phyloP scores from a whole-genome alignment of 2,888 invertebrate species.

The Leucoma salicis region DNA sequence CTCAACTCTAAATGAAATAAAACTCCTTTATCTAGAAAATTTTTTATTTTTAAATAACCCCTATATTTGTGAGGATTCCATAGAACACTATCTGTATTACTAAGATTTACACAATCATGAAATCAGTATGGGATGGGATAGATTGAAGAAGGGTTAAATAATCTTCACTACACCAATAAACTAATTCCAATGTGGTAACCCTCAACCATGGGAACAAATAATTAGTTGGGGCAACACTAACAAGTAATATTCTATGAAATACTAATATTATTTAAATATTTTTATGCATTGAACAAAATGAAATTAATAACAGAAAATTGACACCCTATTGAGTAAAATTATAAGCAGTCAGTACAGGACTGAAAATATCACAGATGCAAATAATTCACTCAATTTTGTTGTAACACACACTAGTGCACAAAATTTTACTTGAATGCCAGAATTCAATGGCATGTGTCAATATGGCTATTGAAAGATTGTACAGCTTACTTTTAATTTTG shows the following conservation, averaged over 20 bases:
- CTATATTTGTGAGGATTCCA: conserved; percentile 30
- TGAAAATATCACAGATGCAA: conserved; percentile 78
- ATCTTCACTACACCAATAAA: conserved; percentile 36
- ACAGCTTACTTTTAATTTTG: conserved; percentile 26
- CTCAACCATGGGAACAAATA: conserved; percentile 72
- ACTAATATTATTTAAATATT: conserved; percentile 40
- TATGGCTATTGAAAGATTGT: conserved; percentile 17
- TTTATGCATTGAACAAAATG: conserved; percentile 42
- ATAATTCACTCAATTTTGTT: conserved; percentile 51
- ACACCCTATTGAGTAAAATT: conserved; percentile 50
- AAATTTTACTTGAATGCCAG: conserved; percentile 8
- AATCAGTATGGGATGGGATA: conserved; percentile 19
- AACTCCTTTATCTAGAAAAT: conserved; percentile 36
- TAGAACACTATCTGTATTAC: conserved; percentile 30
- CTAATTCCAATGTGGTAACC: conserved; percentile 29
- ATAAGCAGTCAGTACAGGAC: conserved; percentile 66
- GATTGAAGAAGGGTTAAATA: conserved; percentile 49
- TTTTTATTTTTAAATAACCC: conserved; percentile 45
- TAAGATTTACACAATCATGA: conserved; percentile 15
- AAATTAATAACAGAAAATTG: conserved; percentile 26
- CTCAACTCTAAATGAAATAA: conserved; percentile 19
- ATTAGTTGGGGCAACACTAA: conserved; percentile 47
- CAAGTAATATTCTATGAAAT: conserved; percentile 43
- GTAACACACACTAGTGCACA: conserved; percentile 21
- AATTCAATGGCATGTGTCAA: conserved; percentile 17